These are phyloP conservation scores for Chironomus riparius DNA, from an alignment of 2,888 invertebrate genomes.

Conservation along the genomic window DNA sequence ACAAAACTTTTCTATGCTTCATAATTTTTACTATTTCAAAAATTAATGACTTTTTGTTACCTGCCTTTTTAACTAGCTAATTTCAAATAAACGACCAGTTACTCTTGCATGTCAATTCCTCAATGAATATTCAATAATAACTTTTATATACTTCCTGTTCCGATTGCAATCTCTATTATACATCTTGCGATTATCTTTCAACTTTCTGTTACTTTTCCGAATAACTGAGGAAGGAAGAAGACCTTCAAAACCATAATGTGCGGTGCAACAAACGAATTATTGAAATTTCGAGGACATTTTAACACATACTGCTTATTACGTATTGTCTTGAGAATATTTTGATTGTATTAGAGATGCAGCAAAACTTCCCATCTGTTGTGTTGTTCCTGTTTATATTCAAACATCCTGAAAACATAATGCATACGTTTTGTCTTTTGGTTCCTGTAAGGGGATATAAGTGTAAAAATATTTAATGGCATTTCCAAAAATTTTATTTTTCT, in stretches of 20 bases:
- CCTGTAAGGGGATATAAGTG: neutral
- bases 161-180: neutral
- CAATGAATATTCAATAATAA: neutral
- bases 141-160: slow-evolving; percentile 1
- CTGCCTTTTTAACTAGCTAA: too few species aligned
- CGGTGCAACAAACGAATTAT: too few species aligned
- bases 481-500: neutral
- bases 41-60: too few species aligned
- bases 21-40: too few species aligned
- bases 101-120: neutral
- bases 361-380: neutral
- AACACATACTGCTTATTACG: too few species aligned
- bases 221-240: too few species aligned
- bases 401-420: neutral
- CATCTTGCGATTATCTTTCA: neutral
- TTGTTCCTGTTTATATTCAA: neutral
- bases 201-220: neutral
- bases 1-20: too few species aligned
- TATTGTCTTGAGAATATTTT: too few species aligned
- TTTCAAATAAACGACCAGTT: neutral
- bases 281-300: too few species aligned
- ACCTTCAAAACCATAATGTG: too few species aligned
- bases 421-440: neutral
- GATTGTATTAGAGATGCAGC: neutral
- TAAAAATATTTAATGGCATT: neutral